Evolutionary conservation across 2,888 invertebrate genomes (phyloP).

Genomic region (Erebia ligea): DNA sequence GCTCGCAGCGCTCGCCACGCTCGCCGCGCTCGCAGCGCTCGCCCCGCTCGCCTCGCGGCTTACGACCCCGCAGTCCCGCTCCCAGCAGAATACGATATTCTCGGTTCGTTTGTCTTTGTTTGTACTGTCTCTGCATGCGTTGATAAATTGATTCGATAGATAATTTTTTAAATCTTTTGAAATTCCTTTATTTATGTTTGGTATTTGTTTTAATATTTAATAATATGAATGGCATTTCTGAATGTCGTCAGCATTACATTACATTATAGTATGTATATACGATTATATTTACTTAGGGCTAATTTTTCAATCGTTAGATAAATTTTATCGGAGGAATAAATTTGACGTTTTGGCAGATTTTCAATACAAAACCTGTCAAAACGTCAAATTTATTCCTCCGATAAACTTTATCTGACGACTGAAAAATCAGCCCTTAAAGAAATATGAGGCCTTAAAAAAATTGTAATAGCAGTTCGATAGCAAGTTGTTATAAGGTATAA

Average conservation of each 20-base stretch:
- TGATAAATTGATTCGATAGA: constrained; percentile 15
- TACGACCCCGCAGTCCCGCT: constrained; percentile 63
- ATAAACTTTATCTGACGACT: too few species aligned
- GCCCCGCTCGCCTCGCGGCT: constrained; percentile 54
- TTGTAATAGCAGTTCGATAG: neutral
- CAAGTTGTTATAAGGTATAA: neutral
- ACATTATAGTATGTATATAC: too few species aligned
- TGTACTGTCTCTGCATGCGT: constrained; percentile 16
- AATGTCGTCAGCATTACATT: neutral
- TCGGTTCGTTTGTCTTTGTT: constrained; percentile 62
- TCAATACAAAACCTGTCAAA: too few species aligned
- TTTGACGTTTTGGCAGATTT: too few species aligned
- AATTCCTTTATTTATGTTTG: neutral
- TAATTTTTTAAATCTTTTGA: constrained; percentile 14
- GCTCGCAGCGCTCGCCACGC: constrained; percentile 53
- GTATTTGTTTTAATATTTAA: neutral
- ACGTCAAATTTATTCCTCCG: too few species aligned
- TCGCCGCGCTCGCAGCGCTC: constrained; percentile 51
- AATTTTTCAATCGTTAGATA: too few species aligned
- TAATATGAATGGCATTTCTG: neutral
- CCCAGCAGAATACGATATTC: constrained; percentile 69
- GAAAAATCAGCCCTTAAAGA: too few species aligned
- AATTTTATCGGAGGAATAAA: too few species aligned
- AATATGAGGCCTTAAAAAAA: too few species aligned
- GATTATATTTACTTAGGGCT: too few species aligned